Base-by-base conservation (phyloP, 2,888 invertebrate species). In the Diloba caeruleocephala region DNA sequence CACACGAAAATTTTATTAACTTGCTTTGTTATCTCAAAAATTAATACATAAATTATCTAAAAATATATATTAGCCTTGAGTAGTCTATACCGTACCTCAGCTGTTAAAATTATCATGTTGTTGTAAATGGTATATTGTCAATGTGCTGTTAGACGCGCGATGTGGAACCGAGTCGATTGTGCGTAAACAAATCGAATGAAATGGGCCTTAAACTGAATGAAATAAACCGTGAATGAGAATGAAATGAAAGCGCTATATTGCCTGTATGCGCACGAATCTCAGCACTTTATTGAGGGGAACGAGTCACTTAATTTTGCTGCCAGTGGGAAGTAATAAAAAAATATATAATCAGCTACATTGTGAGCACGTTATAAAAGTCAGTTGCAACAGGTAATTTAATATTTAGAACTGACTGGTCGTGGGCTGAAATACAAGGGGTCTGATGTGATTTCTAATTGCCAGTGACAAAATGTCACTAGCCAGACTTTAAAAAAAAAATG, bases 181-280 rank as follows among this genome's bases (percentile, higher is more conserved):
- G 36, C 49, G 43, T 62, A 67, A 62, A 67, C 43, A 54, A 67
- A 62, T 53, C 43, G 61, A 68, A 62, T 34, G 54, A 46, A 68
- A 67, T 67, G 68, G 37, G 34, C 26, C 43, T 43, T 61, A 48
- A 57, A 48, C 8, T 52, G 53, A 68, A 71, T 62, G 46, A 71
- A 69, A 63, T 63, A 55, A 58, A 50, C 46, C 52, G 52, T 71
- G 58, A 66, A 68, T 71, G 42, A 59, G 53, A 67, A 71, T 46
- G 63, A 71, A 66, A 71, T 52, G 63, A 66, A 62, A 67, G 55
- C 36, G 28, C 34, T 12, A 36, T 48, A 38, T 41, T 39, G 26
- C 19, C 31, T 48, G 67, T 71, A n/a, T 61, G 50, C 62, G 57
- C 62, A 71, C 50, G 62, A 66, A 45, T 34, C 42, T 54, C 23